Conservation (phyloP, 2,797 vertebrate species). For the Lates japonicus region DNA sequence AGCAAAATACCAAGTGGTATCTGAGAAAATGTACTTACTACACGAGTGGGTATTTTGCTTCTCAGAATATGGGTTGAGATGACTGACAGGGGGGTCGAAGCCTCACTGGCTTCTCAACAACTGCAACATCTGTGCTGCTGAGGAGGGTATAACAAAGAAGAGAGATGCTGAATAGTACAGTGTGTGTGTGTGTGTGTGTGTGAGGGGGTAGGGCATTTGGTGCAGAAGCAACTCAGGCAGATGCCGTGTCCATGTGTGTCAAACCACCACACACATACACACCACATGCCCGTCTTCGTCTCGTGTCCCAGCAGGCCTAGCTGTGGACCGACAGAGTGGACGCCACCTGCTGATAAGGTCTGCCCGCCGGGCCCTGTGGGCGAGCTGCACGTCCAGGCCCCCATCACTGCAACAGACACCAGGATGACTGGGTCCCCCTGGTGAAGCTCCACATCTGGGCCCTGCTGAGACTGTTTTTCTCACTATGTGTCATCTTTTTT, state of each 20-base stretch:
- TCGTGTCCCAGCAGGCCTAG: conserved; percentile 60
- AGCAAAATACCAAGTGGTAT: neutral
- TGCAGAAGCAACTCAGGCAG: conserved; percentile 52
- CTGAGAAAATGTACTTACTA: neutral
- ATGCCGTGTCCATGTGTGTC: conserved; percentile 58
- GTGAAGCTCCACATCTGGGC: conserved; percentile 63
- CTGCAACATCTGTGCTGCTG: conserved; percentile 73
- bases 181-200: conserved; percentile 21
- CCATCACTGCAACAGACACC: conserved; percentile 59
- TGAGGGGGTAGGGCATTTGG: conserved; percentile 4
- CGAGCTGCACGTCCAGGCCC: conserved; percentile 53
- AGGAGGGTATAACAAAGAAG: conserved; percentile 45
- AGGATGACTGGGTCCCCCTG: conserved; percentile 48
- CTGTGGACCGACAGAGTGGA: conserved; percentile 29
- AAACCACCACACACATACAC: conserved; percentile 40
- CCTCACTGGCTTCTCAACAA: no score
- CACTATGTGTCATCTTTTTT: neutral
- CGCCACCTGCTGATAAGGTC: conserved; percentile 36
- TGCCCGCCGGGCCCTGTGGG: conserved; percentile 41
- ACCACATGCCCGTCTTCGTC: conserved; percentile 34
- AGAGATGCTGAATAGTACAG: conserved; percentile 26
- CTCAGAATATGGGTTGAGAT: conserved; percentile 63
- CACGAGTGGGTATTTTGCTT: conserved; percentile 18
- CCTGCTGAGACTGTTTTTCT: neutral
- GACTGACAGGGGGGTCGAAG: no score